Base-by-base conservation (phyloP, 2,888 invertebrate genomes). In the Melinaea menophilus region DNA sequence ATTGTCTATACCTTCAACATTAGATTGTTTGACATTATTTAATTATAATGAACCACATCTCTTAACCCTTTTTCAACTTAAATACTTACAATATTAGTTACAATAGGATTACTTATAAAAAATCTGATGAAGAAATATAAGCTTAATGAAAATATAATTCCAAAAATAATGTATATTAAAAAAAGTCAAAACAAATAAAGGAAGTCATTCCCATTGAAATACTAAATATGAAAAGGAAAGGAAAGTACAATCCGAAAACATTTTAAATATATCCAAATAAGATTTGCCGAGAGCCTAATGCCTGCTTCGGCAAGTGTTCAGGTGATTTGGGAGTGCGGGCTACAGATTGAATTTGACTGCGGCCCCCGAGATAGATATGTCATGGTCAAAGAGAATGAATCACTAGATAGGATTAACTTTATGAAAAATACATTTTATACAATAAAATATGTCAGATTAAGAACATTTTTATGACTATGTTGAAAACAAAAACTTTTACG, bases 291-390 rank as follows among this genome's bases (percentile, higher is more conserved):
- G 71, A 79, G 82, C 80, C 81, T 84, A 82, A 84, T 85, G 82
- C 79, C 74, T 75, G 74, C 77, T 72, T 73, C 76, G 77, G 79
- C 82, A 83, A 86, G 88, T 85, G 85, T 88, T 85, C 86, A 80
- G 85, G 85, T 84, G 88, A 85, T 87, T 86, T 84, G 87, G 87
- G 87, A 88, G 78, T 86, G 86, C 81, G 83, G 82, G 79, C 82
- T 80, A 80, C 82, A 82, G 86, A 88, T 88, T 88, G 84, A 88
- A 88, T 88, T 87, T 88, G 79, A 84, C 76, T 79, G 76, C 78
- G 77, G 78, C 82, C 82, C 81, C 71, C 65, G 82, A 82, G 78
- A 82, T 76, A 75, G 80, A 79, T 80, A 79, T 76, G 72, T 73
- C 67, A 67, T 62, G 62, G 65, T 67, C 68, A 67, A 63, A 59